These are phyloP conservation scores for Cheilosia variabilis DNA, from an alignment of 2,888 invertebrate genomes.

Conservation along the genomic window DNA sequence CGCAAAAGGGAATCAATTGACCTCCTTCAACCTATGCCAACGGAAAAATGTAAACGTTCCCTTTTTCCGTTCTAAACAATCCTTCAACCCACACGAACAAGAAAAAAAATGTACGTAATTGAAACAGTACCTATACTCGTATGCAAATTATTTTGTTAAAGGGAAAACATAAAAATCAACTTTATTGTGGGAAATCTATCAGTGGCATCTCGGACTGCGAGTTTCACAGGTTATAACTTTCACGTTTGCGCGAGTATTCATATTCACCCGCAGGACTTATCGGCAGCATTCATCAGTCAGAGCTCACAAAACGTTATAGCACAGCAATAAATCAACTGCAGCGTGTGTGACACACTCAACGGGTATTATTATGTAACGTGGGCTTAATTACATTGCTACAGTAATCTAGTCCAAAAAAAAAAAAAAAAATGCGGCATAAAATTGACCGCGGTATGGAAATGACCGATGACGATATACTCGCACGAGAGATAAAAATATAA, in stretches of 20 bases:
- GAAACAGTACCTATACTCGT: neutral
- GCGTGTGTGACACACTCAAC: conserved; percentile 31
- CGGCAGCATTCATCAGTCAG: conserved; percentile 63
- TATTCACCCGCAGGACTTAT: conserved; percentile 25
- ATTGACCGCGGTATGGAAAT: conserved; percentile 48
- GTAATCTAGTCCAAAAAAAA: conserved; percentile 15
- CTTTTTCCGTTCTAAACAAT: conserved; percentile 21
- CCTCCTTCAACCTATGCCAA: conserved; percentile 31
- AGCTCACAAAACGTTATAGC: conserved; percentile 61
- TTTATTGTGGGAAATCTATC: conserved; percentile 66
- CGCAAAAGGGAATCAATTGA: conserved; percentile 40
- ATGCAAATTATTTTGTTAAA: conserved; percentile 46
- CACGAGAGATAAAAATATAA: conserved; percentile 37
- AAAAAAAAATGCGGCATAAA: conserved; percentile 38
- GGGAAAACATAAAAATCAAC: conserved; percentile 42
- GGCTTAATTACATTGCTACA: conserved; percentile 55
- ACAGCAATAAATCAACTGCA: conserved; percentile 58
- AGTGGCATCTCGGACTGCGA: conserved; percentile 15
- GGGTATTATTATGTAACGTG: conserved; percentile 34
- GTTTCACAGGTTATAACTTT: conserved; percentile 64
- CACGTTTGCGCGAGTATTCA: neutral
- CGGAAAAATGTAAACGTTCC: conserved; percentile 19
- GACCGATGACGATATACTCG: neutral
- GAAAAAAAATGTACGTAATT: neutral
- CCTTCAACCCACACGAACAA: conserved; percentile 22